Base-by-base conservation (phyloP, 1,140 invertebrate species). In the Panulirus ornatus region DNA sequence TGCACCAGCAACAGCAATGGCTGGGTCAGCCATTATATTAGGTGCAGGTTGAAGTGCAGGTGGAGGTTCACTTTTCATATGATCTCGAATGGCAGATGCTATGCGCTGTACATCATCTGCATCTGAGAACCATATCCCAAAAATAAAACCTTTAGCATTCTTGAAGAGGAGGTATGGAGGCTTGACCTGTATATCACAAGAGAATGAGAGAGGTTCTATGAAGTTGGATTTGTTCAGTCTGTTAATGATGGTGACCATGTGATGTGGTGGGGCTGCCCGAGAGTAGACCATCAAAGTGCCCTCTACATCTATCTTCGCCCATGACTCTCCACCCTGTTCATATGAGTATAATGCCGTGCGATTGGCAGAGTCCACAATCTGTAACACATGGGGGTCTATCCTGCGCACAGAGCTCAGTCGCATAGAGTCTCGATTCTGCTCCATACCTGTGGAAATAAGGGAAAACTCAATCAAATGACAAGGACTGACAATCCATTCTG, bases 221-320 rank as follows among this genome's bases (percentile, higher is more conserved):
- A 92, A 92, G 71, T 92, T 91, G 8, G 90, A 86, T 82, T 91
- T 92, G 40, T 85, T 91, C 34, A 91, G 83, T 78, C 92, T 88
- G 70, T 92, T 92, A 27, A 92, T 91, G 36, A 92, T 92, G 30
- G 89, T 92, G 36, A 92, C 75, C 92, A 92, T 92, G 71, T 92
- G 84, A 87, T 88, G 87, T 14, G 92, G 92, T 36, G 90, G 90
- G 22, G 90, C 92, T 6, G 75, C 71, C 36, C 92, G 58, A 16
- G 90, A 91, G 78, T 92, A 92, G 34, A 92, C 87, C 92, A 92
- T 92, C 19, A 92, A 70, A 3, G 92, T 92, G 22, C 92, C 92
- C 71, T 92, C 92, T n/a, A 92, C 90, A 5, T 92, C 86, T 36
- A 90, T 92, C 87, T 92, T 92, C 27, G 75, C 75, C 92, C 92